phyloP scores from a whole-genome alignment of 2,113 vertebrate genomes.

The Hippocampus zosterae region DNA sequence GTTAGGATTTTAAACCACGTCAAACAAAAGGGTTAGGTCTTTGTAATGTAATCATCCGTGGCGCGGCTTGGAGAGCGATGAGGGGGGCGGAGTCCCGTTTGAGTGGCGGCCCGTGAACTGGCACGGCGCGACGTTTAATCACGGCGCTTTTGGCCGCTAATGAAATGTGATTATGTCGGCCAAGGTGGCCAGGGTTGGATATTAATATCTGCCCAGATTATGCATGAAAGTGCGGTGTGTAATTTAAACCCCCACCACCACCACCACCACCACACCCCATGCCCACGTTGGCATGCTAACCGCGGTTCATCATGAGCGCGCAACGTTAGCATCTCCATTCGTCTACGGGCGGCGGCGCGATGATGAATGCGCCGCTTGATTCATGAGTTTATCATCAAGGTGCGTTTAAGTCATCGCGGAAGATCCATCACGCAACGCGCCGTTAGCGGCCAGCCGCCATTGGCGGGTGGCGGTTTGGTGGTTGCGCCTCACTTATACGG shows the following conservation, averaged over 20 bases:
- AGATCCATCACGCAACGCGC: slow-evolving; percentile 70
- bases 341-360: slow-evolving; percentile 86
- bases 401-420: slow-evolving; percentile 95
- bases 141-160: slow-evolving; percentile 91
- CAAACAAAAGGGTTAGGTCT: too few species aligned
- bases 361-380: slow-evolving; percentile 98
- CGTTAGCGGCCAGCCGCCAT: slow-evolving; percentile 42
- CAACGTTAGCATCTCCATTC: slow-evolving; percentile 95
- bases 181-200: slow-evolving; percentile 71
- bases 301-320: slow-evolving; percentile 99
- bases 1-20: too few species aligned
- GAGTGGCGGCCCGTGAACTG: slow-evolving; percentile 72
- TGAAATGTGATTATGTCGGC: slow-evolving; percentile 99
- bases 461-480: slow-evolving; percentile 16
- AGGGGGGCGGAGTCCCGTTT: slow-evolving; percentile 33
- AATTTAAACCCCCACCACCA: slow-evolving; percentile 69
- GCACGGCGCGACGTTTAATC: slow-evolving; percentile 97
- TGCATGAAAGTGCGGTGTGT: slow-evolving; percentile 97
- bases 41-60: too few species aligned
- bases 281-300: slow-evolving; percentile 95
- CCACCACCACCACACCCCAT: slow-evolving; percentile 52
- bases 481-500: slow-evolving; percentile 60
- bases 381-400: slow-evolving; percentile 98
- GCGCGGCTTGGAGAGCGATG: background rate
- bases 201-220: slow-evolving; percentile 99